Base-by-base conservation (phyloP, 2,113 vertebrate genomes). In the Pseudopipra pipra region DNA sequence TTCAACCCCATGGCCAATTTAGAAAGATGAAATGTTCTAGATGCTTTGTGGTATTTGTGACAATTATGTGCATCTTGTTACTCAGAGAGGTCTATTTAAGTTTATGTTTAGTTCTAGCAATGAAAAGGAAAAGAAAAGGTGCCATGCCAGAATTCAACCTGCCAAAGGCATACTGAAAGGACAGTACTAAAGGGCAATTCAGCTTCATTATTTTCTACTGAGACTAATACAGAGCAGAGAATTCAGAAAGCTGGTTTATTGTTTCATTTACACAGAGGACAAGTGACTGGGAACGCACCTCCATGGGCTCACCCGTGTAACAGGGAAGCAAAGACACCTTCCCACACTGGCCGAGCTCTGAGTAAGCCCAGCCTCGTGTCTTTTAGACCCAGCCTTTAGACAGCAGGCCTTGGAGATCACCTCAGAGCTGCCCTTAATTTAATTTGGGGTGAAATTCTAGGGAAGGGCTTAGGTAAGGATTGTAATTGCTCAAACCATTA, bases 401-500 rank as follows among this genome's bases (percentile, higher is more conserved):
- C 68, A 84, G 68, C 66, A 54, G 52, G 27, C 24, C 62, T 25
- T 24, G 39, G 44, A 49, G 52, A 52, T 68, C 78, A 68, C 37
- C 76, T 68, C 87, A 22, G 95, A 95, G 61, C 61, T 86, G 52
- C 21, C 70, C 83, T 84, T 92, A 71, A 66, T 94, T 90, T 76
- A 77, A 63, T 80, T 86, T 94, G 85, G 87, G 85, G 14, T 18
- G 3, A 95, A 94, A 89, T 86, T 56, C 43, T 25, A 21, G 85
- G 83, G 89, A 87, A 58, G 63, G 93, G 58, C 35, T 95, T 58
- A 52, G 74, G 75, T 49, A 59, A 71, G 77, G 74, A 20, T 16
- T 73, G 46, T 83, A 93, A 89, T 87, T 95, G 88, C 76, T 93
- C 62, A 87, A 41, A 84, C 31, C 52, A 79, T 95, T 94, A 89